Percentiles rank a stretch among this genome's conserved stretches.
phyloP scores from a whole-genome alignment of 30 jellyfish, hydroid and myxozoan genomes.

The Aurelia sp. region DNA sequence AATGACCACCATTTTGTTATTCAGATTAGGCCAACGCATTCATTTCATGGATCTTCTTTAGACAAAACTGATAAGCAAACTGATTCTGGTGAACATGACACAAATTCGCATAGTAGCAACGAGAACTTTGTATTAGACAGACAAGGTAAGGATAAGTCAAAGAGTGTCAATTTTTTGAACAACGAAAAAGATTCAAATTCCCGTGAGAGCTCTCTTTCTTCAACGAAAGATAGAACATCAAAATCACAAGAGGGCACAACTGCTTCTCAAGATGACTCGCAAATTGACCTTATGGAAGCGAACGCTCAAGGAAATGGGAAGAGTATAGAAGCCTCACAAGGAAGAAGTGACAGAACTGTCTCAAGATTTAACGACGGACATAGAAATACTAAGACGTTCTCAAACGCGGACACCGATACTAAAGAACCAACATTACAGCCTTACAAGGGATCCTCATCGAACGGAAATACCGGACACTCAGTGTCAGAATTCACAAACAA shows the following conservation, averaged over 20 bases:
- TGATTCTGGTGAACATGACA: neutral
- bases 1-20: constrained; percentile 59
- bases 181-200: too few relatives aligned
- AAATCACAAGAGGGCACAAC: too few relatives aligned
- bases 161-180: too few relatives aligned
- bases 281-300: neutral
- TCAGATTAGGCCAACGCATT: constrained; percentile 54
- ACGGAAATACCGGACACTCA: too few relatives aligned
- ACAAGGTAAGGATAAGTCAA: neutral
- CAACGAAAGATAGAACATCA: too few relatives aligned
- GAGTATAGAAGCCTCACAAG: neutral
- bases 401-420: neutral
- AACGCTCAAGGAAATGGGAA: neutral
- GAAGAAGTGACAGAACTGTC: neutral
- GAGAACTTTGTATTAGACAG: neutral
- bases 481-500: too few relatives aligned
- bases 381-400: neutral
- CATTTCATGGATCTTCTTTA: neutral
- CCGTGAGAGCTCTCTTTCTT: too few relatives aligned
- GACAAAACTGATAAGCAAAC: neutral
- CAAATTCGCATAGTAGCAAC: neutral
- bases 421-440: neutral
- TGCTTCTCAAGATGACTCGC: neutral
- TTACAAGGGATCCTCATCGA: too few relatives aligned
- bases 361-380: neutral